Base-by-base conservation (phyloP, 2,113 vertebrate species). In the Dissostichus mawsoni region DNA sequence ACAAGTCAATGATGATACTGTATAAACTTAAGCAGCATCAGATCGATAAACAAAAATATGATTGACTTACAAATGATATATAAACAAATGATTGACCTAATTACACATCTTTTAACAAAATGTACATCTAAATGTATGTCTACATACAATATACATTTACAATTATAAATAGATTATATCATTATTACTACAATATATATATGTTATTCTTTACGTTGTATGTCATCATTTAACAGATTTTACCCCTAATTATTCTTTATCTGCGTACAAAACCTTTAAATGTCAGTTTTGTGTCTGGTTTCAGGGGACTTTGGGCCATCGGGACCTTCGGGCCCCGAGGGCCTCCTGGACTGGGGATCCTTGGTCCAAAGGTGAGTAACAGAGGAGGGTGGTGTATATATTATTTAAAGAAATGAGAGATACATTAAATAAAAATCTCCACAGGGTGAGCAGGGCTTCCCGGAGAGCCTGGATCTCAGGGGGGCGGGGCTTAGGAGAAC, bases 371-470 rank as follows among this genome's bases (percentile, higher is more conserved):
- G 94, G 95, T 94, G 52, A 78, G 90, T 87, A 20, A 57, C 65
- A 16, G 7, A 41, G 36, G 36, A 16, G 4, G 25, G 36, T 48
- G 18, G 10, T 2, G 45, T 67, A 33, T 55, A 11, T 20, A 53
- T 58, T 14, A 23, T 79, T 25, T 8, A 11, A n/a, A 56, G 7
- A 9, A 48, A 56, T 44, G 3, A 36, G 4, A 48, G 4, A 57
- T 53, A 20, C 5, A 5, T 57, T 57, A 33, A 62, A 51, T 53
- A 53, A 23, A 9, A 20, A 20, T 3, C 18, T 69, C 76, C 11
- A 0, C 79, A 96, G 95, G 95, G 95, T 45, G 94, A 96, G 23
- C 93, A 93, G 53, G 95, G 95, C 50, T 94, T 95, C 51, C 92
- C 95, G 95, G 95, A 64, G 93, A 94, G 25, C 56, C 80, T 11